Evolutionary conservation across 2,797 vertebrate species (phyloP).

Genomic region (Cottoperca gobio): DNA sequence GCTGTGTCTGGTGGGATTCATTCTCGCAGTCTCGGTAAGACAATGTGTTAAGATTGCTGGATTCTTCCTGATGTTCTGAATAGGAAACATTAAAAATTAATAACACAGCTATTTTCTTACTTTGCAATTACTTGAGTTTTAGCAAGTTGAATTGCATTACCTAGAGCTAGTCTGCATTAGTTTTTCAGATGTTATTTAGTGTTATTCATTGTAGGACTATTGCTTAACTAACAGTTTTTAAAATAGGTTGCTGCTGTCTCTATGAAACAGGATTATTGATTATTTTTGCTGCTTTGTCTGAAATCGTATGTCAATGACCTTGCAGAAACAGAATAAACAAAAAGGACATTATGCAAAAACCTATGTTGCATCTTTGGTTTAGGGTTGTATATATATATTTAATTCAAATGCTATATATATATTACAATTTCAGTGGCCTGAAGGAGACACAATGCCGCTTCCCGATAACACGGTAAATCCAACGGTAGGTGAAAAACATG

Average conservation of each 20-base stretch:
- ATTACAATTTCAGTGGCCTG: constrained; percentile 3
- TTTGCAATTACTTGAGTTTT: not conserved
- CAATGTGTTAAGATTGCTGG: no score
- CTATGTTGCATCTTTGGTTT: not conserved
- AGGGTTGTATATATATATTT: not conserved
- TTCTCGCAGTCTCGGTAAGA: constrained; percentile 37
- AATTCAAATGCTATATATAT: not conserved
- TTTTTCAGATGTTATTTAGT: not conserved
- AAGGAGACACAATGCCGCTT: not conserved
- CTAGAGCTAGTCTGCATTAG: not conserved
- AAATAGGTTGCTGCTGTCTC: not conserved
- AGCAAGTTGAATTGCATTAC: not conserved
- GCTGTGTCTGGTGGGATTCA: constrained; percentile 33
- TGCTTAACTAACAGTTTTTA: not conserved
- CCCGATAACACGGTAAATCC: accelerated
- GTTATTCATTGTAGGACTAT: not conserved
- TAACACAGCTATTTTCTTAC: not conserved
- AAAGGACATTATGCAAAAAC: not conserved
- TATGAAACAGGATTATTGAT: not conserved
- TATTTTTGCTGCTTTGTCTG: not conserved
- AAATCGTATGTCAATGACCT: not conserved
- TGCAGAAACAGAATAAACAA: not conserved
- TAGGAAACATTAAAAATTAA: not conserved
- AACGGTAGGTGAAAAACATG: not conserved
- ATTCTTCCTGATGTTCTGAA: not conserved